These are phyloP conservation scores for Phthorimaea operculella DNA, from an alignment of 1,140 invertebrate species.

Conservation along the genomic window DNA sequence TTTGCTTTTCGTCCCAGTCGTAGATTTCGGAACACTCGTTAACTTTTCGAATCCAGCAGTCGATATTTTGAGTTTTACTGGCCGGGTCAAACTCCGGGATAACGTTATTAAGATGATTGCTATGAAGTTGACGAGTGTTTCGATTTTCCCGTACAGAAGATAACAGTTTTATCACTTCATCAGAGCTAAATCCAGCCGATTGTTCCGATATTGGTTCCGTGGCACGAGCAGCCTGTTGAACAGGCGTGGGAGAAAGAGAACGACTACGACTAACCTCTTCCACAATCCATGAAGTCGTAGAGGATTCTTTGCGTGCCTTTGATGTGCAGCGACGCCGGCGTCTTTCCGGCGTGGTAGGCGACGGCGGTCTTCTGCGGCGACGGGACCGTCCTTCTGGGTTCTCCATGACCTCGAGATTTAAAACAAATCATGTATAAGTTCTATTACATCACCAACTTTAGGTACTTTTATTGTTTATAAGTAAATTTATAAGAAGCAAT, in stretches of 20 bases:
- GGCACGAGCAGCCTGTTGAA: neutral
- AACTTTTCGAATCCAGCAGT: conserved; percentile 1
- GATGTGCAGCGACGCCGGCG: neutral
- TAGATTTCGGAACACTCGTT: conserved; percentile 2
- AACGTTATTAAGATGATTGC: conserved; percentile 3
- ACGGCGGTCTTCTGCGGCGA: neutral
- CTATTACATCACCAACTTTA: too few species aligned
- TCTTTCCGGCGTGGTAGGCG: neutral
- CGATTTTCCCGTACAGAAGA: neutral
- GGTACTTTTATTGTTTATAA: too few species aligned
- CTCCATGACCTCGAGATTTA: neutral
- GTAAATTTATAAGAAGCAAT: too few species aligned
- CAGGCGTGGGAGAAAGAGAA: neutral
- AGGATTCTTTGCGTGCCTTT: neutral
- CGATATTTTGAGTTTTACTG: neutral
- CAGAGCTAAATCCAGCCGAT: neutral
- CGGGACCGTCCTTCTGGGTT: neutral
- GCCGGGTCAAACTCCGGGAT: conserved; percentile 3
- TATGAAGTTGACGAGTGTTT: neutral
- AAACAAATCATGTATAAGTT: too few species aligned
- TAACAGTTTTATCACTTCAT: neutral
- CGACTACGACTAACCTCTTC: neutral
- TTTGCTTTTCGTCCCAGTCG: conserved; percentile 15
- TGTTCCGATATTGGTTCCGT: neutral
- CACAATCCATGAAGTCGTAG: neutral